Base-by-base conservation (phyloP, 1,140 invertebrate genomes). In the Oryctes rhinoceros region DNA sequence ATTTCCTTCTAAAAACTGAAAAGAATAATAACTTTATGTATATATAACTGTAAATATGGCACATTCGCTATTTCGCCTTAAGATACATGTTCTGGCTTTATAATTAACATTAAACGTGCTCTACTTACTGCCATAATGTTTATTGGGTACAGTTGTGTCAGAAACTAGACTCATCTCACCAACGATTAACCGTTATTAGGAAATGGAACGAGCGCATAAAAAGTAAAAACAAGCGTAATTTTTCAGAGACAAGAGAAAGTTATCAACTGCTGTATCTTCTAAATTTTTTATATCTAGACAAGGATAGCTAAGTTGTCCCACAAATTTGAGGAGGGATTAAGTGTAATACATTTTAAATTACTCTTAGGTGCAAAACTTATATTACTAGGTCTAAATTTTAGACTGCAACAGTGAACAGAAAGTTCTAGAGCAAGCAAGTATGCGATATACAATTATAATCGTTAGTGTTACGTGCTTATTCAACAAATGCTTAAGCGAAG, bases 341-440 rank as follows among this genome's bases (percentile, higher is more conserved):
- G 30, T 74, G 24, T 74, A 74, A 74, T 24, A 74, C 7, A 74
- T 74, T 35, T 74, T 37, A 59, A 18, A 35, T 74, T 74, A 24
- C 13, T 37, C 67, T 59, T 59, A 18, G 13, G 18, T 18, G 20
- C 24, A 39, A 2, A 74, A 74, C 20, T 74, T 74, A 74, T 74
- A 24, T 18, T 65, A 65, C 24, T 24, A 18, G 59, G 24, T 18
- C 24, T 5, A n/a, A 5, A 65, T 18, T 65, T 18, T 4, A 65
- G 24, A 65, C 4, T 65, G n/a, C 6, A 18, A 18, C 59, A 65
- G 59, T 65, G 59, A 18, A 24, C 24, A 18, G n/a, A 35, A 6
- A 74, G 67, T 37, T 74, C 11, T 48, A 24, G 18, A 48, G 6
- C 76, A 5, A 47, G 48, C 9, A 48, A 77, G 13, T 1, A 77